Base-by-base conservation (phyloP, 1,140 invertebrate genomes). In the Sitophilus oryzae region DNA sequence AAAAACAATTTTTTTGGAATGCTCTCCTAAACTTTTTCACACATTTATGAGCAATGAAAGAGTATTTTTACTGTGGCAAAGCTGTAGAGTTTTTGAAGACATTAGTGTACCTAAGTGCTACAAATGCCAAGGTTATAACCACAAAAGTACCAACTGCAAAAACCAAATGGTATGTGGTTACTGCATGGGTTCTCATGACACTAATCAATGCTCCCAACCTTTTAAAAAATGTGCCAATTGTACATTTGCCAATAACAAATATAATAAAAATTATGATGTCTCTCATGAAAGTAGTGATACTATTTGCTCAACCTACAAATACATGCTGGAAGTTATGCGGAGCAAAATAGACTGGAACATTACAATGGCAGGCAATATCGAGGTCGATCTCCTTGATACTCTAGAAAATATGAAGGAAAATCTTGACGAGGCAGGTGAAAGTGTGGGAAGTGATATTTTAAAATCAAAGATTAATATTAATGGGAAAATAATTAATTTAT, bases 261-360 rank as follows among this genome's bases (percentile, higher is more conserved):
- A 14, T n/a, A 37, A 37, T 14, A 37, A 11, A 37, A 37, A 37
- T n/a, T 37, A 37, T 37, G 36, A 14, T n/a, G n/a, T n/a, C n/a
- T n/a, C 30, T 34, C 6, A 9, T n/a, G 9, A 8, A 9, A 8
- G 16, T 38, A 8, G 36, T 38, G 16, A n/a, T 5, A 5, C 5
- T 9, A 15, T 19, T 2, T 41, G 40, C 9, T 19, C 40, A 9
- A 19, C 40, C 5, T 38, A 38, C 14, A 37, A 37, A 6, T 37
- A 37, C 16, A 37, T 37, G n/a, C 4, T 37, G 16, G 36, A 37
- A 6, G 16, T 37, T 37, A 15, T n/a, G 36, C 3, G 36, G 3
- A 37, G 36, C 16, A 37, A 37, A 37, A 37, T 37, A 19, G 40
- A 41, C 15, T 41, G n/a, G n/a, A n/a, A n/a, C n/a, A n/a, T n/a